phyloP scores from a whole-genome alignment of 2,797 vertebrate species.

The Petrocephalus schoutedeni region DNA sequence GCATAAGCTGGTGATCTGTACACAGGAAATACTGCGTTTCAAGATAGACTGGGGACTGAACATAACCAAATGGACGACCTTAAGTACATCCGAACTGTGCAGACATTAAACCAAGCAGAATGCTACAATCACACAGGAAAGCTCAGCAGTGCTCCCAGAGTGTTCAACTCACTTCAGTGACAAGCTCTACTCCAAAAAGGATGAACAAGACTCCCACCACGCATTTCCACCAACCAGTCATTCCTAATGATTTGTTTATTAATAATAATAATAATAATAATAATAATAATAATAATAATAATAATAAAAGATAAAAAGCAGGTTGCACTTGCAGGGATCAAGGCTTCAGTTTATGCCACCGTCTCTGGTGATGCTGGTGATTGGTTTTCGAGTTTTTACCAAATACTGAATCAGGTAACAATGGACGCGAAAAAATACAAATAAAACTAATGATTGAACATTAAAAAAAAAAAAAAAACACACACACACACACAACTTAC shows the following conservation, averaged over 20 bases:
- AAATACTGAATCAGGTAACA: neutral
- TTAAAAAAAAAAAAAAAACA: neutral
- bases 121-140: constrained; percentile 38
- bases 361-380: neutral
- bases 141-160: constrained; percentile 60
- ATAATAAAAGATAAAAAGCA: neutral
- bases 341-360: neutral
- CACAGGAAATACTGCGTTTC: constrained; percentile 50
- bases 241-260: constrained; percentile 24
- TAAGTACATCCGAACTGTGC: constrained; percentile 52
- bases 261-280: neutral
- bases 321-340: neutral
- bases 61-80: constrained; percentile 43
- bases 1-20: constrained; percentile 51
- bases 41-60: constrained; percentile 49
- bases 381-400: neutral
- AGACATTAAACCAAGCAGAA: constrained; percentile 43
- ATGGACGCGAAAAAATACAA: neutral
- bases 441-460: neutral
- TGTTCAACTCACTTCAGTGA: constrained; percentile 62
- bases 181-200: constrained; percentile 44
- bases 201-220: neutral
- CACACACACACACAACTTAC: neutral
- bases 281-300: no score
- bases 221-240: constrained; percentile 22